Evolutionary conservation across 2,797 vertebrate genomes (phyloP), one percentile per base, ranked within the genome.

Genomic region (Brachyrhaphis roseni): DNA sequence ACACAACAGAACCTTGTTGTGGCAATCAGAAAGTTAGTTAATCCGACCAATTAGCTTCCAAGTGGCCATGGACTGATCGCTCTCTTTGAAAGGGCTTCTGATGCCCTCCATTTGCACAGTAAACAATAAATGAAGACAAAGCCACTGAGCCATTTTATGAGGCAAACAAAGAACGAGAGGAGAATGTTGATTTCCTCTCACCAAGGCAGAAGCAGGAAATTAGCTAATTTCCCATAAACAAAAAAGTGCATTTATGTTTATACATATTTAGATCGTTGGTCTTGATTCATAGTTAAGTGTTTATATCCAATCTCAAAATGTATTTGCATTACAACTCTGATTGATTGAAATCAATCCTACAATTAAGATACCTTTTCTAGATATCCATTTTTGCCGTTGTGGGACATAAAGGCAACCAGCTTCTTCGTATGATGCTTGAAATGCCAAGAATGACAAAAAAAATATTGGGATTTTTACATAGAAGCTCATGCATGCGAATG

Each of bases 21-120:
- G 86, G 81, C 79, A 90, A 87, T 91, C 82, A 84, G 86, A 87
- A 78, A 88, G 87, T 93, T 90, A 86, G 90, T 89, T 91, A 86
- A 91, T 90, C 81, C 76, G 47, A 85, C 84, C 88, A 90, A 93
- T 92, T 88, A 85, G 85, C 86, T 86, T 86, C 84, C 76, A 76
- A 82, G 87, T 88, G 76, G 88, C 87, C 77, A 45, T 62, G 82
- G 82, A 86, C 84, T 36, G 71, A 88, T 81, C 8, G 16, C 18
- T 1, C 71, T 72, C 82, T 89, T 85, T 87, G 26, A 82, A 85
- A 34, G 59, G 66, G 49, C 72, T 62, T 84, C 76, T 79, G 82
- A 86, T 85, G 68, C 43, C 31, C 26, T 74, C 84, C 64, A 75
- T 87, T 89, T 86, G 76, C 79, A 85, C 76, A 43, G 79, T 81